Percentiles rank a stretch among this genome's conserved stretches.
Conservation (phyloP, 2,797 vertebrate species). For the Artibeus jamaicensis region DNA sequence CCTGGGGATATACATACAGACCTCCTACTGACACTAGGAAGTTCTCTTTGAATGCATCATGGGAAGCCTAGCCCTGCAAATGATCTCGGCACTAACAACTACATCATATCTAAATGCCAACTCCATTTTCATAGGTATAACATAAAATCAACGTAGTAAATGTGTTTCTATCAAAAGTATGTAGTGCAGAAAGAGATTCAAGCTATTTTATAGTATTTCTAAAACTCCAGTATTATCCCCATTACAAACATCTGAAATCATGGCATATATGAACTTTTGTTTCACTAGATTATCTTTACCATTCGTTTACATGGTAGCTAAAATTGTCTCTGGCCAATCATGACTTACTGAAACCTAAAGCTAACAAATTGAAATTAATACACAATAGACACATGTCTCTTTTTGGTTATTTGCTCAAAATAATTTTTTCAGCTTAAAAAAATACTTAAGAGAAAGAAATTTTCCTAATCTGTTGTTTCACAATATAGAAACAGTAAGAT, state of each 20-base stretch:
- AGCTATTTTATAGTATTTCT: constrained; percentile 69
- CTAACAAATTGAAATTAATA: constrained; percentile 82
- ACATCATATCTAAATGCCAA: constrained; percentile 67
- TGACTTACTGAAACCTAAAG: constrained; percentile 81
- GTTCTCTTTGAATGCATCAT: constrained; percentile 55
- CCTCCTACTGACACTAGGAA: constrained; percentile 7
- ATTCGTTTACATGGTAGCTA: constrained; percentile 61
- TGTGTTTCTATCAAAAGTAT: constrained; percentile 71
- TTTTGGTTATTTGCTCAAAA: constrained; percentile 77
- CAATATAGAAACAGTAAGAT: constrained; percentile 61
- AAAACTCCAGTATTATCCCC: constrained; percentile 75
- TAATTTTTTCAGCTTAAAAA: constrained; percentile 70
- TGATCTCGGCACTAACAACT: constrained; percentile 17
- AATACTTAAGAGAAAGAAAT: constrained; percentile 67
- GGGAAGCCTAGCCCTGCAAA: constrained; percentile 53
- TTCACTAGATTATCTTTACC: constrained; percentile 57
- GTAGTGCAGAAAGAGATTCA: constrained; percentile 67
- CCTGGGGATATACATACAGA: constrained; percentile 5
- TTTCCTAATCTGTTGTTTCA: constrained; percentile 66
- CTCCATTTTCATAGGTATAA: constrained; percentile 66
- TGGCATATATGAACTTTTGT: constrained; percentile 70
- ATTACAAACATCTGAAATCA: constrained; percentile 72
- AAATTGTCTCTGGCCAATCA: constrained; percentile 69
- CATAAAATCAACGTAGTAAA: constrained; percentile 34
- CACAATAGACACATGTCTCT: constrained; percentile 68